phyloP scores from a whole-genome alignment of 1,140 invertebrate species.

The Ceratoteleas bidentatus region DNA sequence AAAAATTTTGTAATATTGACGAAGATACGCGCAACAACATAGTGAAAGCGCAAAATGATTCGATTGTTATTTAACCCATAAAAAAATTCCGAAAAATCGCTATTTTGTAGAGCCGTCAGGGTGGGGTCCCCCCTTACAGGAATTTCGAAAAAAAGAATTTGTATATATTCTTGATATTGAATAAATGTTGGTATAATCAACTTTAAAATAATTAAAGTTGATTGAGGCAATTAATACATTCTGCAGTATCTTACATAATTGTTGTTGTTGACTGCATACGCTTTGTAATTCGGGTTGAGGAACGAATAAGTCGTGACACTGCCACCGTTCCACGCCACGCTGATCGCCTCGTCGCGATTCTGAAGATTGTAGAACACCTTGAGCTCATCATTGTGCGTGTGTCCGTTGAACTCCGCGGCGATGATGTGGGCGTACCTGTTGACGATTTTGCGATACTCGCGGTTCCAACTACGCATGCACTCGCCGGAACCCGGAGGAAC shows the following conservation, averaged over 20 bases:
- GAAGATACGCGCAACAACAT: too few relatives aligned
- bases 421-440: slow-evolving; percentile 86
- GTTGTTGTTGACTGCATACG: slow-evolving; percentile 85
- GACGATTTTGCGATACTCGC: slow-evolving; percentile 84
- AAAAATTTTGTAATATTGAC: too few relatives aligned
- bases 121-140: too few relatives aligned
- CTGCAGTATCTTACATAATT: slow-evolving; percentile 85
- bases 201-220: background rate
- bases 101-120: too few relatives aligned
- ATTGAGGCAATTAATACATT: too few relatives aligned
- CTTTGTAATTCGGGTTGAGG: slow-evolving; percentile 91
- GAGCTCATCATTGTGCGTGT: slow-evolving; percentile 90
- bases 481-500: slow-evolving; percentile 88
- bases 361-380: slow-evolving; percentile 84
- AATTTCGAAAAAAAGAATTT: too few relatives aligned
- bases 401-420: slow-evolving; percentile 90
- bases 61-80: too few relatives aligned
- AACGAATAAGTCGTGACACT: slow-evolving; percentile 85
- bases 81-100: too few relatives aligned
- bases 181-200: background rate
- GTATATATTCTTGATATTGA: too few relatives aligned
- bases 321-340: slow-evolving; percentile 89
- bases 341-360: slow-evolving; percentile 81
- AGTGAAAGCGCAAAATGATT: too few relatives aligned
- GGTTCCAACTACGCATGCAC: slow-evolving; percentile 86